Base-by-base conservation (phyloP, 1,140 invertebrate species). In the Orchesella cincta region DNA sequence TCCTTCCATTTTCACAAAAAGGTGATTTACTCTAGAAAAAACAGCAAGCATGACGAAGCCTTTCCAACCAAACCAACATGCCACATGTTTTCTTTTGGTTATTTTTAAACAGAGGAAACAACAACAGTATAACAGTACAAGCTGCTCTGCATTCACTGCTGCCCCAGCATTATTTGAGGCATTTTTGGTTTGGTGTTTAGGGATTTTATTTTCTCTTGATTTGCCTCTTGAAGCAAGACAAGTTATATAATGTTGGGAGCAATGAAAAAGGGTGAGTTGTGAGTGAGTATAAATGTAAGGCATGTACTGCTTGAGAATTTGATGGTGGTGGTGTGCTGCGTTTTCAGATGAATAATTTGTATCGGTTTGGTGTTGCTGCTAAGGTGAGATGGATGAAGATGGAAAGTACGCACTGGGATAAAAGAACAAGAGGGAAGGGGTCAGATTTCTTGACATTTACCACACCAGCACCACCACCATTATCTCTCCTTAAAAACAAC, bases 401-500 rank as follows among this genome's bases (percentile, higher is more conserved):
- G 52, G 23, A 23, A 57, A 26, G 23, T 26, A 57, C 3, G 23
- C 1, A 31, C 2, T 12, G 8, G 31, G 28, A 33, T 16, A 67
- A 67, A 2, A 33, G 31, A 31, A 29, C 23, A 67, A 67, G 62
- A n/a, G 31, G 8, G 23, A 67, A 5, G 23, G 62, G 62, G 62
- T 67, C 62, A 67, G 33, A 67, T 67, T 31, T 67, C 31, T 33
- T 67, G 62, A 67, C 62, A 67, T 67, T 67, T 67, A 57, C 52
- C 52, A 57, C 14, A 14, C 3, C 62, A 67, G 26, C 62, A 67
- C 62, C 62, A 14, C 62, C 62, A 14, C 62, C 31, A 67, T 67
- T 31, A n/a, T 16, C 26, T 31, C 28, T 67, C 3, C 62, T 33
- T 8, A 31, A 67, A 33, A 67, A 29, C 2, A 31, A 67, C 3